Evolutionary conservation across 1,140 invertebrate genomes (phyloP), one percentile per base, ranked within the genome.

Genomic region (Holotrichia oblita): DNA sequence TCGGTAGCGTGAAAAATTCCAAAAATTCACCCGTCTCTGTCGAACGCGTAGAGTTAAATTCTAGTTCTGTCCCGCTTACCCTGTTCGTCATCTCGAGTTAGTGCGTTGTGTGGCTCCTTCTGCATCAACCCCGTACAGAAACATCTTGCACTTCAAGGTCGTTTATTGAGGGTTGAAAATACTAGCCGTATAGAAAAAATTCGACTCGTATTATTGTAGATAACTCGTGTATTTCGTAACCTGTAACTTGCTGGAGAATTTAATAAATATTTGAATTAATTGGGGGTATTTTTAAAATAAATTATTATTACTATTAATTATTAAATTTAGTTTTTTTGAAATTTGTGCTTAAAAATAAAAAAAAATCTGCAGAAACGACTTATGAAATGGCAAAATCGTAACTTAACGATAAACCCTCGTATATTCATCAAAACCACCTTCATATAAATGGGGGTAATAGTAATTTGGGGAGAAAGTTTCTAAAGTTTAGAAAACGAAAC

Each of bases 101-200:
- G 17, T 8, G n/a, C 59, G 69, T 64, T 69, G 41, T 34, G 27
- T 34, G 61, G 73, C 73, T 77, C 74, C 42, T 40, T 76, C 73
- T 41, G 55, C 72, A 69, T 75, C 78, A 81, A 81, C 81, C 81
- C 80, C 72, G 79, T 78, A 78, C 22, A 24, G 22, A 73, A 81
- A 81, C 81, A 82, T 82, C 81, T 82, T 82, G 80, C 76, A 78
- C 72, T 69, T 80, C 78, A 82, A 82, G 81, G 81, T 76, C 81
- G 61, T 77, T 78, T 79, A 80, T 81, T 78, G 80, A 82, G 81
- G 81, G 81, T 82, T 79, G 81, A 79, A 80, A 80, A 77, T 82
- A 82, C 80, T 82, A 82, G 22, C 69, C 81, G 72, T 74, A 20
- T 59, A 72, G 69, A 78, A 78, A 78, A 61, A 17, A 27, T 74